Percentiles rank a stretch among this genome's conserved stretches.
These are phyloP conservation scores for Aplocera efformata DNA, from an alignment of 2,888 invertebrate genomes.

Conservation along the genomic window DNA sequence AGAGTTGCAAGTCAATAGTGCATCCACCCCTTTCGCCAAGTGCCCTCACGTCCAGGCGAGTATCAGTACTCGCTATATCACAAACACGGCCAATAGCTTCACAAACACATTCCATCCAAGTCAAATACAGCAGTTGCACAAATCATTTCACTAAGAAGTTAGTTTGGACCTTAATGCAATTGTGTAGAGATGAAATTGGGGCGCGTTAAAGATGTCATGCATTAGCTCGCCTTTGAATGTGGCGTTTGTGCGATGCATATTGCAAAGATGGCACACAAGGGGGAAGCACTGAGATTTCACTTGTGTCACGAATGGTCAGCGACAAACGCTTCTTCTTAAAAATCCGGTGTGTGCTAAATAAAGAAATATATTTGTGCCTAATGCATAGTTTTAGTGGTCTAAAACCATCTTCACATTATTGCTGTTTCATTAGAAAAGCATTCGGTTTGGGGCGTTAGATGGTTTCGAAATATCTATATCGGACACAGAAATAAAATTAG, in stretches of 20 bases:
- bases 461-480: too few species aligned
- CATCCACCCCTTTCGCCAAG: slow-evolving; percentile 9
- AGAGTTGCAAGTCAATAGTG: slow-evolving; percentile 14
- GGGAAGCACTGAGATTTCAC: too few species aligned
- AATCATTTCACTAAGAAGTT: slow-evolving; percentile 9
- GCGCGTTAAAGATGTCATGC: slow-evolving; percentile 4
- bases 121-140: slow-evolving; percentile 27
- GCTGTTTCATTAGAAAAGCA: too few species aligned
- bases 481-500: too few species aligned
- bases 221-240: slow-evolving; percentile 21
- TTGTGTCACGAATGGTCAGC: too few species aligned
- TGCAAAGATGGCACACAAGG: not conserved
- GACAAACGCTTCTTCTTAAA: too few species aligned
- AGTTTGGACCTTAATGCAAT: slow-evolving; percentile 7
- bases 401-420: too few species aligned
- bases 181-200: not conserved
- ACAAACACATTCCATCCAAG: slow-evolving; percentile 28
- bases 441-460: too few species aligned
- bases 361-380: too few species aligned
- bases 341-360: too few species aligned
- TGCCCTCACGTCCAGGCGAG: slow-evolving; percentile 13
- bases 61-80: slow-evolving; percentile 23
- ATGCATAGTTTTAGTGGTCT: too few species aligned
- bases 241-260: slow-evolving; percentile 21
- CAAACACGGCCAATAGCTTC: slow-evolving; percentile 28